Base-by-base conservation (phyloP, 37 sponge, comb jelly and placozoan species). In the Ianthella basta region DNA sequence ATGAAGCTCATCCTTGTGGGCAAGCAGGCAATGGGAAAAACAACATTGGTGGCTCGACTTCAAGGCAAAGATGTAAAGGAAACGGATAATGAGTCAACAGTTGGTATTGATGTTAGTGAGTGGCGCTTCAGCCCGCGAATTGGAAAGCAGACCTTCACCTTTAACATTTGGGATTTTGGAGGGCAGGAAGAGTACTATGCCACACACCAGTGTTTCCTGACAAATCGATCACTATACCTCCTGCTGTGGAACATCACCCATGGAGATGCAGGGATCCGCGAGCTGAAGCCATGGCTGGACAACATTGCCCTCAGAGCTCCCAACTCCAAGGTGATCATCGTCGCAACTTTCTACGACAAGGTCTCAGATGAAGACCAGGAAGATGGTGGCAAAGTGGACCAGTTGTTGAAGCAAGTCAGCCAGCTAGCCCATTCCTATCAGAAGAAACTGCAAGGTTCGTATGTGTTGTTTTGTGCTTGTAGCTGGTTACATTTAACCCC, bases 1-100 rank as follows among this genome's bases (percentile, higher is more conserved):
- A 97, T 97, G 98, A 97, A 97, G 82, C 87, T 97, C 30, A 91
- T 97, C 88, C 87, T 97, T 23, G 94, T 97, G 32, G 98, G 98
- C n/a, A 67, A 84, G 21, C 93, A 91, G 61, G 73, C 86, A n/a
- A 63, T 90, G 25, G 98, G 98, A 0, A 97, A 97, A 82, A 91
- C 95, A n/a, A 97, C 95, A 3, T 84, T 97, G 18, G 96, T 97
- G 15, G 89, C 85, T 40, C 89, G 95, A 54, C 93, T 97, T 12
- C 95, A 88, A 57, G 93, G 93, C 2, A 85, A 81, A 39, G 90
- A 92, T 16, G 59, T 81, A 72, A 64, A 21, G 23, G 65, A 80
- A 38, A 86, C 80, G 83, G 85, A 83, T 25, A 91, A 97, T 66
- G 85, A 96, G 72, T 91, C 98, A 25, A 98, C 98, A 18, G 98